These are phyloP conservation scores for Drosophila subquinaria DNA, from an alignment of 2,888 invertebrate genomes.

Conservation along the genomic window DNA sequence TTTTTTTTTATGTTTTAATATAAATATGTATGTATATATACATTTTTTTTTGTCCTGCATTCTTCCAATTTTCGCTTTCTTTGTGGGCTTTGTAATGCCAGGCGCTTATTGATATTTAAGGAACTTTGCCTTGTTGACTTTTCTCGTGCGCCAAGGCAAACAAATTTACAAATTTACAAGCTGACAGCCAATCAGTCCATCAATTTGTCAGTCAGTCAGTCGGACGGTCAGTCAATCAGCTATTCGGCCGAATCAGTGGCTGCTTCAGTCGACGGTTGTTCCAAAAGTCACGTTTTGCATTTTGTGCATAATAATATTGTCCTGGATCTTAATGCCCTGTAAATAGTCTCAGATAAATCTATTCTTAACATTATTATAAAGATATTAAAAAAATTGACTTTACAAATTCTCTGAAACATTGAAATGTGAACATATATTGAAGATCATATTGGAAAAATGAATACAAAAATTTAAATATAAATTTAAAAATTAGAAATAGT, in stretches of 20 bases:
- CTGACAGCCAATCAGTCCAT: slow-evolving; percentile 26
- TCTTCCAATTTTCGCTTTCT: neutral
- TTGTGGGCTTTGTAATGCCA: slow-evolving; percentile 18
- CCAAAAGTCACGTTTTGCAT: slow-evolving; percentile 68
- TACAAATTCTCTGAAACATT: neutral
- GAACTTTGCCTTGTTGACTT: slow-evolving; percentile 65
- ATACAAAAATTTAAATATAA: neutral
- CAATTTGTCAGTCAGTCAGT: slow-evolving; percentile 4
- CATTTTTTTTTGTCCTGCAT: neutral
- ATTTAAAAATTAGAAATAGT: neutral
- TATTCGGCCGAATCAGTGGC: slow-evolving; percentile 14
- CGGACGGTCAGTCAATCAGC: slow-evolving; percentile 20
- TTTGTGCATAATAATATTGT: slow-evolving; percentile 18
- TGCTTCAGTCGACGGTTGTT: slow-evolving; percentile 58
- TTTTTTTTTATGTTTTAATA: slow-evolving; percentile 15
- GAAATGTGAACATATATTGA: neutral
- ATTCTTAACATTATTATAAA: neutral
- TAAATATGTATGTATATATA: neutral
- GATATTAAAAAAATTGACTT: neutral
- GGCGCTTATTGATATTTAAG: slow-evolving; percentile 51
- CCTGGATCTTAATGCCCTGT: slow-evolving; percentile 17
- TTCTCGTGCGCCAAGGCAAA: slow-evolving; percentile 52
- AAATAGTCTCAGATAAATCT: neutral
- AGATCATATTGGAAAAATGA: neutral
- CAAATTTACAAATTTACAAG: slow-evolving; percentile 62